These are phyloP conservation scores for Eremobia ochroleuca DNA, from an alignment of 2,888 invertebrate species.

Conservation along the genomic window DNA sequence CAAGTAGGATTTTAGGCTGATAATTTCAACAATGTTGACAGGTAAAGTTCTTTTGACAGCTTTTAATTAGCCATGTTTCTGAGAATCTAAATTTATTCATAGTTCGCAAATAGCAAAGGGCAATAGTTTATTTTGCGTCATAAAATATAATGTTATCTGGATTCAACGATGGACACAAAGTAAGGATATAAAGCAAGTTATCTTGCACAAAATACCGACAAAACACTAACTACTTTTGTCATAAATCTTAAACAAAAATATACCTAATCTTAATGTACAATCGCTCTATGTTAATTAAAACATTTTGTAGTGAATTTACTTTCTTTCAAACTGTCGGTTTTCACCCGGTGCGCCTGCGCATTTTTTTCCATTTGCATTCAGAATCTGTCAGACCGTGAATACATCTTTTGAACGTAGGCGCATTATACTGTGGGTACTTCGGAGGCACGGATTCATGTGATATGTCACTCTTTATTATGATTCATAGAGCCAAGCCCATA, in stretches of 20 bases:
- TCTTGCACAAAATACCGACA: background rate
- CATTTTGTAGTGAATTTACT: conserved; percentile 67
- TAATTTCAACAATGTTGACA: conserved; percentile 49
- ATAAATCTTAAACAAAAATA: conserved; percentile 20
- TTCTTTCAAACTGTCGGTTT: conserved; percentile 63
- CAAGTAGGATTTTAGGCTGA: conserved; percentile 37
- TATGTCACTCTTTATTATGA: background rate
- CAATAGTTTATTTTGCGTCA: conserved; percentile 2
- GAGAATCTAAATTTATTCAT: conserved; percentile 42
- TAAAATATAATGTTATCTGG: background rate
- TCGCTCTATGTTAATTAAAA: conserved; percentile 63
- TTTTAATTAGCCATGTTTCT: conserved; percentile 60
- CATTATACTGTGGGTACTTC: background rate
- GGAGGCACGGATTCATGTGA: background rate
- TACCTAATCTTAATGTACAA: conserved; percentile 15
- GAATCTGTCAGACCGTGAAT: conserved; percentile 68
- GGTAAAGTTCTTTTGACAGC: conserved; percentile 37
- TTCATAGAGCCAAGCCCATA: background rate
- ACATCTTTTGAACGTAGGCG: conserved; percentile 12
- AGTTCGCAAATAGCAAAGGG: conserved; percentile 24
- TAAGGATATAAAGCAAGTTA: background rate
- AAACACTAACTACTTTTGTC: background rate
- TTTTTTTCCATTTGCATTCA: conserved; percentile 62
- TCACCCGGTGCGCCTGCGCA: conserved; percentile 61
- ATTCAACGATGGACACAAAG: background rate